Evolutionary conservation across 2,113 vertebrate species (phyloP).

Genomic region (Rhinichthys klamathensis): DNA sequence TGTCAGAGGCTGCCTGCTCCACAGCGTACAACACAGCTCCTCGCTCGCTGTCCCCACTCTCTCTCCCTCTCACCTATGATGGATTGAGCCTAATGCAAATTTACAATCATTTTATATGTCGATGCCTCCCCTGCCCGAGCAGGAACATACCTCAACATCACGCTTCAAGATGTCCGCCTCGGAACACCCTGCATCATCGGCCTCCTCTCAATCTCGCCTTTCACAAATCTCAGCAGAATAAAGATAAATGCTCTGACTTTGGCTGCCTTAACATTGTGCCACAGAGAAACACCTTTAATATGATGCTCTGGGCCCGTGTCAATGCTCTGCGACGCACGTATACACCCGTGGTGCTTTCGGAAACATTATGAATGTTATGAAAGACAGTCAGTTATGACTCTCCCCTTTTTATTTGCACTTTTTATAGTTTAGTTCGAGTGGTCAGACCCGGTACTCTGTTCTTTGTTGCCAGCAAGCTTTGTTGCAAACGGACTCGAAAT

Average conservation of each 20-base stretch:
- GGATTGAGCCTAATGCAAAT: slow-evolving; percentile 99
- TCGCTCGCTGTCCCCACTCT: slow-evolving; percentile 80
- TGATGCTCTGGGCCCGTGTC: slow-evolving; percentile 54
- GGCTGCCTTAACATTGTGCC: slow-evolving; percentile 52
- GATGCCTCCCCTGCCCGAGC: slow-evolving; percentile 84
- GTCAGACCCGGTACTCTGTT: not conserved
- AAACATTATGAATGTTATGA: slow-evolving; percentile 22
- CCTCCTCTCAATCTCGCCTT: slow-evolving; percentile 76
- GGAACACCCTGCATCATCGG: slow-evolving; percentile 75
- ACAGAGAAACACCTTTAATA: slow-evolving; percentile 59
- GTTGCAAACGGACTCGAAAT: slow-evolving; percentile 41
- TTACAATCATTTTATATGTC: slow-evolving; percentile 98
- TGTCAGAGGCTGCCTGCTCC: slow-evolving; percentile 87
- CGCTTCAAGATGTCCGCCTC: slow-evolving; percentile 89
- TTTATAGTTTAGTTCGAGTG: not conserved
- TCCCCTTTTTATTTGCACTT: not conserved
- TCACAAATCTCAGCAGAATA: slow-evolving; percentile 75
- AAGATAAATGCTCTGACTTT: slow-evolving; percentile 73
- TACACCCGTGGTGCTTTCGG: not conserved
- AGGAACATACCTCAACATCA: slow-evolving; percentile 96
- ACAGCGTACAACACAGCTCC: slow-evolving; percentile 84
- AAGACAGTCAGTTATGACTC: slow-evolving; percentile 4
- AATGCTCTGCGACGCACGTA: slow-evolving; percentile 3
- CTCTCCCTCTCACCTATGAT: slow-evolving; percentile 81
- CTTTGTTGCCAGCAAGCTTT: slow-evolving; percentile 16